phyloP scores from a whole-genome alignment of 2,797 vertebrate genomes.

The Botia almorhae region DNA sequence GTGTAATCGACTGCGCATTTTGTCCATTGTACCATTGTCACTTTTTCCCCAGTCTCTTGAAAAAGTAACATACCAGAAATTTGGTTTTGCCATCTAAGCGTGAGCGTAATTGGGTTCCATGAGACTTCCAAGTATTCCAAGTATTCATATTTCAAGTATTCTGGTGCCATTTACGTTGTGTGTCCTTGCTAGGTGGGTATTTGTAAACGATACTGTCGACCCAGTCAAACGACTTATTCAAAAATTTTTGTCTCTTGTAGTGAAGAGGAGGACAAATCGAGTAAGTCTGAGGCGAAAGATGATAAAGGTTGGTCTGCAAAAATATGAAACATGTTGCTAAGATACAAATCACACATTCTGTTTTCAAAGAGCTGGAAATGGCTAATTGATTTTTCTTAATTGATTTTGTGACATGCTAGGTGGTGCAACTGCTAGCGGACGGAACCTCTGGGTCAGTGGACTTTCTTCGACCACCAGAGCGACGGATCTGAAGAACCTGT shows the following conservation, averaged over 20 bases:
- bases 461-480: conserved; percentile 97
- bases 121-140: conserved; percentile 35
- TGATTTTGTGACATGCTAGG: conserved; percentile 66
- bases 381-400: not conserved
- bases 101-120: conserved; percentile 16
- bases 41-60: conserved; percentile 66
- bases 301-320: conserved; percentile 84
- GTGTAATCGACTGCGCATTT: conserved; percentile 83
- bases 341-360: too few species aligned
- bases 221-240: conserved; percentile 42
- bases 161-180: conserved; percentile 13
- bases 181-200: conserved; percentile 54
- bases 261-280: conserved; percentile 84
- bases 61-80: conserved; percentile 65
- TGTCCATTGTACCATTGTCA: conserved; percentile 69
- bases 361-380: not conserved
- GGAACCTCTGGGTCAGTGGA: conserved; percentile 97
- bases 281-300: conserved; percentile 83
- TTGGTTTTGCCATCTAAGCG: conserved; percentile 58
- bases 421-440: conserved; percentile 75
- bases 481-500: conserved; percentile 95
- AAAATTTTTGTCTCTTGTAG: conserved; percentile 83
- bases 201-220: conserved; percentile 39
- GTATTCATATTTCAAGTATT: conserved; percentile 52
- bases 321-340: not conserved